Conservation (phyloP, 2,797 vertebrate genomes). For the Gila robusta region DNA sequence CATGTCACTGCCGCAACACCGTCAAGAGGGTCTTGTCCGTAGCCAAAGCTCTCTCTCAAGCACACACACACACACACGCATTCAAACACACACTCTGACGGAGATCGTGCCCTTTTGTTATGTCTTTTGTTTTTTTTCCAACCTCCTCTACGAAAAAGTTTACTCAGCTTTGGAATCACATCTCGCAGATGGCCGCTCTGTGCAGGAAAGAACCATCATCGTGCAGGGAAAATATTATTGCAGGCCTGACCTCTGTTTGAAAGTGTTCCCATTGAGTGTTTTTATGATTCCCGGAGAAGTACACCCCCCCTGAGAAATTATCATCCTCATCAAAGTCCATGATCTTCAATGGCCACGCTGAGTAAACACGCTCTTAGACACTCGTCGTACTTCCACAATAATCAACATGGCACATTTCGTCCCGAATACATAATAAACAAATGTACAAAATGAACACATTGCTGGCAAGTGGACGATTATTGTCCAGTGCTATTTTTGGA, state of each 20-base stretch:
- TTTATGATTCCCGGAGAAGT: conserved; percentile 68
- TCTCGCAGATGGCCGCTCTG: conserved; percentile 74
- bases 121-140: conserved; percentile 58
- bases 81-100: conserved; percentile 58
- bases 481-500: conserved; percentile 22
- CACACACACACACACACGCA: conserved; percentile 61
- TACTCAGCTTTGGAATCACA: conserved; percentile 81
- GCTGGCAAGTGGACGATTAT: conserved; percentile 2
- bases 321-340: conserved; percentile 74
- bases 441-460: conserved; percentile 25
- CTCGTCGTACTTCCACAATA: conserved; percentile 40
- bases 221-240: conserved; percentile 79
- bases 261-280: conserved; percentile 73
- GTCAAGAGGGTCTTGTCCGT: conserved; percentile 15
- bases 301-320: conserved; percentile 70
- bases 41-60: conserved; percentile 51
- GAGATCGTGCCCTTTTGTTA: conserved; percentile 55
- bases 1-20: conserved; percentile 50
- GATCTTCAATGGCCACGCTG: conserved; percentile 42
- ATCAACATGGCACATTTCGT: conserved; percentile 41
- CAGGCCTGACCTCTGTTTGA: conserved; percentile 80
- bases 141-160: conserved; percentile 69
- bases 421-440: conserved; percentile 34
- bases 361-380: conserved; percentile 42
- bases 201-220: conserved; percentile 71